A percentile compares a stretch with the other conserved stretches of the same genome.
phyloP scores from a whole-genome alignment of 92 coral and sea anemone species.

The Porites divaricata region DNA sequence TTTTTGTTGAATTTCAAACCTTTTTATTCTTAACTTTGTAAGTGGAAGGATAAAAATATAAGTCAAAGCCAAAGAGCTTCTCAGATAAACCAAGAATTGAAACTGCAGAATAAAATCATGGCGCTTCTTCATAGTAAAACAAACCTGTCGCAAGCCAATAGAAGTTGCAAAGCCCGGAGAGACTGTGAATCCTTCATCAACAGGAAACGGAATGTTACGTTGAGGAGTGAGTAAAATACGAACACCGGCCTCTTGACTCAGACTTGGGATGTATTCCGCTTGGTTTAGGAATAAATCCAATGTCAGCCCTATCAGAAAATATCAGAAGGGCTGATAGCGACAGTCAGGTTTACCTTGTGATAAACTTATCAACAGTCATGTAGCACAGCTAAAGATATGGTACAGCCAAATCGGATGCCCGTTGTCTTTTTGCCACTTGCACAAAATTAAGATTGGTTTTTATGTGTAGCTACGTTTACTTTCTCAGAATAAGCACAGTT shows the following conservation, averaged over 20 bases:
- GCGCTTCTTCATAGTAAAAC: background rate
- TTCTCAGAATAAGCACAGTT: too few species aligned
- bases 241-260: constrained; percentile 92
- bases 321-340: background rate
- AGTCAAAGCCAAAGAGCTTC: too few species aligned
- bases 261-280: constrained; percentile 72
- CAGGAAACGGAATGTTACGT: constrained; percentile 84
- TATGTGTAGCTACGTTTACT: too few species aligned
- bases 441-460: too few species aligned
- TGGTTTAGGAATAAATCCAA: constrained; percentile 88
- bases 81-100: too few species aligned
- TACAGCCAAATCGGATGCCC: too few species aligned
- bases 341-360: background rate
- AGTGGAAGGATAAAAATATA: too few species aligned
- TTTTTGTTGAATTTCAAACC: too few species aligned
- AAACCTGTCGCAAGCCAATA: constrained; percentile 83
- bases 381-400: too few species aligned
- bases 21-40: too few species aligned
- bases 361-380: too few species aligned
- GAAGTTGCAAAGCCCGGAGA: constrained; percentile 84
- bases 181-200: constrained; percentile 80
- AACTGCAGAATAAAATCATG: background rate
- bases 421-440: too few species aligned
- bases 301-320: constrained; percentile 67
- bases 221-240: constrained; percentile 79